These are phyloP conservation scores for Ageneiosus marmoratus DNA, from an alignment of 2,113 vertebrate genomes.

Conservation along the genomic window DNA sequence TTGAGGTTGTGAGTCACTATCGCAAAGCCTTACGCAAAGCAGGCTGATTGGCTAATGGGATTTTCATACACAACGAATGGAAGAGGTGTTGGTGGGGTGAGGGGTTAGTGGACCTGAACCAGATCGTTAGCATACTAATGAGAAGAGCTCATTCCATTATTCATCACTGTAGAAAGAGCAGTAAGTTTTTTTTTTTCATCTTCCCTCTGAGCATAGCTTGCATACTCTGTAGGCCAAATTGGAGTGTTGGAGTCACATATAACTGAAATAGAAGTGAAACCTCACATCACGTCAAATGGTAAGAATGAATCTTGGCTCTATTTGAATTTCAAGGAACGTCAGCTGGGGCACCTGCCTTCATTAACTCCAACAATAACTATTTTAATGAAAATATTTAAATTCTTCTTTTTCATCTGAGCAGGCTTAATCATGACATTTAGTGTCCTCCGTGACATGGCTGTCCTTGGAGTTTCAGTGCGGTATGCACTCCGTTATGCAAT, in stretches of 20 bases:
- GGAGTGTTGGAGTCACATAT: neutral
- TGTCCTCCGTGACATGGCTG: constrained; percentile 36
- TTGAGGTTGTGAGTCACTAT: constrained; percentile 41
- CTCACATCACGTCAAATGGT: constrained; percentile 41
- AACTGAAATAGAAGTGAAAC: constrained; percentile 36
- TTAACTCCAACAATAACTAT: constrained; percentile 43
- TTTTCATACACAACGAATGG: constrained; percentile 44
- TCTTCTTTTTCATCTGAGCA: constrained; percentile 26
- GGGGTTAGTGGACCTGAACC: constrained; percentile 15
- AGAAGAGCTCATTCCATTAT: constrained; percentile 49
- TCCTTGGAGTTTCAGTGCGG: constrained; percentile 32
- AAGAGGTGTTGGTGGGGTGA: no score
- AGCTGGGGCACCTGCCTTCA: constrained; percentile 44
- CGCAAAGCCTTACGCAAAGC: constrained; percentile 26
- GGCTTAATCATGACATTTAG: constrained; percentile 50
- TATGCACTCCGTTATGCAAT: constrained; percentile 6
- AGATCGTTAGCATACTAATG: constrained; percentile 51
- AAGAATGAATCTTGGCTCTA: constrained; percentile 34
- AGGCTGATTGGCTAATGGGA: constrained; percentile 50
- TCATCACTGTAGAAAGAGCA: constrained; percentile 36
- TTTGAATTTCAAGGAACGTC: constrained; percentile 37
- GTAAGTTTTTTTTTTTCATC: neutral
- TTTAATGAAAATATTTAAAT: constrained; percentile 50
- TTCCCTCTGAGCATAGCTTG: constrained; percentile 28
- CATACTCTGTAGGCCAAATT: constrained; percentile 31